These are phyloP conservation scores for Doryteuthis pealeii DNA, from an alignment of 1,140 invertebrate species.

Conservation along the genomic window DNA sequence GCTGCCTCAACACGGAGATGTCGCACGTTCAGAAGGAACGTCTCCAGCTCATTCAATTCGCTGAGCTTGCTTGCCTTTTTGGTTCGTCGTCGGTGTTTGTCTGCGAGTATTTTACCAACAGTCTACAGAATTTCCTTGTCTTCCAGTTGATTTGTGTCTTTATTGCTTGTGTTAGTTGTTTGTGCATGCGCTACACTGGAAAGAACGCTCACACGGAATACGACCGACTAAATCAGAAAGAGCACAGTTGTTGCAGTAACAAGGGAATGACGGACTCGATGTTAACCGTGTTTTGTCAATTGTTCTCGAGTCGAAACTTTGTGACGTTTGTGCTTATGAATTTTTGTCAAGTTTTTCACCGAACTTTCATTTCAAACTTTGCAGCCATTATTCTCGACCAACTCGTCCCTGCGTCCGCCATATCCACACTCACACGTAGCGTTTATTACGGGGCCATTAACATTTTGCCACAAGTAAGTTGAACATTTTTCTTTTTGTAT, in stretches of 20 bases:
- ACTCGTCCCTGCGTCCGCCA: conserved; percentile 26
- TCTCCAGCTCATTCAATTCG: conserved; percentile 51
- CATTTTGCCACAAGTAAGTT: conserved; percentile 23
- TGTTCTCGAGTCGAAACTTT: conserved; percentile 41
- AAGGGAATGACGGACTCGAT: background rate
- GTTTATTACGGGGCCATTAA: conserved; percentile 37
- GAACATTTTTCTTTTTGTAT: too few relatives aligned
- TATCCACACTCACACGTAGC: conserved; percentile 29
- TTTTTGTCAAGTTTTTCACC: conserved; percentile 46
- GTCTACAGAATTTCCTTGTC: conserved; percentile 45
- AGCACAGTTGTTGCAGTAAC: background rate
- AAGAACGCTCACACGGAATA: conserved; percentile 45
- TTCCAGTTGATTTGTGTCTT: conserved; percentile 49
- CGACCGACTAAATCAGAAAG: conserved; percentile 27
- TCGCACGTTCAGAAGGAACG: conserved; percentile 48
- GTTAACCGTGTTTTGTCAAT: conserved; percentile 23
- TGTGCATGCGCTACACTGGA: conserved; percentile 48
- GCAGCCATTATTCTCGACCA: conserved; percentile 42
- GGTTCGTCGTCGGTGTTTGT: conserved; percentile 41
- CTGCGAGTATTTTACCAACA: conserved; percentile 39
- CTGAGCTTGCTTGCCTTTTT: conserved; percentile 47
- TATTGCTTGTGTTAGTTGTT: conserved; percentile 40
- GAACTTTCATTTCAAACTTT: conserved; percentile 40
- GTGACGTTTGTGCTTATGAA: conserved; percentile 44
- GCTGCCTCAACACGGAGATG: conserved; percentile 59